A percentile compares a stretch with the other conserved stretches of the same genome.
Evolutionary conservation across 92 coral and sea anemone genomes (phyloP).

Genomic region (Ricordea florida): DNA sequence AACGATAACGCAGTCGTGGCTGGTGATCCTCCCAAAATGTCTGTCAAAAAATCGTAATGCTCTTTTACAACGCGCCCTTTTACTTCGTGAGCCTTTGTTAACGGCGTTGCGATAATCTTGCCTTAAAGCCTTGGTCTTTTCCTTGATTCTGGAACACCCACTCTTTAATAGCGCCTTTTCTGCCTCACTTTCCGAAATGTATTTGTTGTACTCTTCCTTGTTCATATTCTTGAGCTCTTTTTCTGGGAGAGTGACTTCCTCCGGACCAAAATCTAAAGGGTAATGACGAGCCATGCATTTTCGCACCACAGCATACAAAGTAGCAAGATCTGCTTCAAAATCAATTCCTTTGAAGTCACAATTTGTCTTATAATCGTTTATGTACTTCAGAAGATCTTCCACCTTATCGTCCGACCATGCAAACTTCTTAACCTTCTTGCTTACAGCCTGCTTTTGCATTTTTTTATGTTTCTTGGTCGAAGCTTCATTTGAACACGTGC

Average conservation of each 20-base stretch:
- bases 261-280: conserved; percentile 24
- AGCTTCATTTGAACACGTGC: neutral
- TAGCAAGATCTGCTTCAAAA: conserved; percentile 41
- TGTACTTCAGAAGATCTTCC: conserved; percentile 6
- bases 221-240: neutral
- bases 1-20: conserved; percentile 42
- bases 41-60: conserved; percentile 24
- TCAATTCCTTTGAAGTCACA: conserved; percentile 28
- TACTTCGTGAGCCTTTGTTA: conserved; percentile 21
- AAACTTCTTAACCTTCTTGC: conserved; percentile 36
- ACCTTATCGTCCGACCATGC: conserved; percentile 9
- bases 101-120: conserved; percentile 29
- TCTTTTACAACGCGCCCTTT: conserved; percentile 32
- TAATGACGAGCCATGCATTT: conserved; percentile 2
- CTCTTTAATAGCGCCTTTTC: conserved; percentile 13
- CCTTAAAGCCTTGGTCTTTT: conserved; percentile 37
- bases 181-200: conserved; percentile 16
- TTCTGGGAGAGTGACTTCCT: neutral
- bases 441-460: conserved; percentile 20
- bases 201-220: conserved; percentile 12
- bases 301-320: conserved; percentile 29
- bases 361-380: conserved; percentile 30
- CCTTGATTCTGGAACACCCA: conserved; percentile 35
- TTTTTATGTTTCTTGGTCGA: conserved; percentile 11
- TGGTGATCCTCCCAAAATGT: conserved; percentile 58